phyloP scores from a whole-genome alignment of 2,797 vertebrate species.

The Etheostoma nigrum region DNA sequence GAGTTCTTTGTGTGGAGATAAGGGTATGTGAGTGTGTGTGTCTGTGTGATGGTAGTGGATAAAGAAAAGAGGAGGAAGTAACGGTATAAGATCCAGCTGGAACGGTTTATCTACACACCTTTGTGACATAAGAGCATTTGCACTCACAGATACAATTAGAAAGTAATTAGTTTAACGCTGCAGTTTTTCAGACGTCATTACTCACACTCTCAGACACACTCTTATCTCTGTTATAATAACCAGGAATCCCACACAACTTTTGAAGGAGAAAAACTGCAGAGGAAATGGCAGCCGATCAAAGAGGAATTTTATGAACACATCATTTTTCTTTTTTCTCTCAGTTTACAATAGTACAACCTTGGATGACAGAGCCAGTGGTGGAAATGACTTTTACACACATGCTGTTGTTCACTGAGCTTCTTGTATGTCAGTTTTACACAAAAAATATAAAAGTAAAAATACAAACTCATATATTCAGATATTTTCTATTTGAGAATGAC shows the following conservation, averaged over 20 bases:
- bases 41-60: constrained; percentile 42
- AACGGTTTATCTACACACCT: constrained; percentile 48
- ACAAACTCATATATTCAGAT: no score
- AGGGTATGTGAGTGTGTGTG: constrained; percentile 35
- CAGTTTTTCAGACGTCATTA: constrained; percentile 18
- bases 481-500: background rate
- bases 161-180: constrained; percentile 2
- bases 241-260: constrained; percentile 36
- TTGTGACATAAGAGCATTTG: constrained; percentile 23
- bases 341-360: background rate
- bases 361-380: background rate
- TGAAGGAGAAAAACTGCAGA: constrained; percentile 30
- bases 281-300: constrained; percentile 48
- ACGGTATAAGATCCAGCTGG: constrained; percentile 57
- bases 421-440: background rate
- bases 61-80: constrained; percentile 37
- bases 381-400: background rate
- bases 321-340: constrained; percentile 15
- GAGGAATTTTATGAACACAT: constrained; percentile 33
- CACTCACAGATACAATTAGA: constrained; percentile 6
- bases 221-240: constrained; percentile 55
- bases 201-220: constrained; percentile 10
- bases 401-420: background rate
- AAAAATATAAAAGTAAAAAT: no score
- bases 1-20: constrained; percentile 60